Base-by-base conservation (phyloP, 1,140 invertebrate species). In the Hycleus phaleratus region DNA sequence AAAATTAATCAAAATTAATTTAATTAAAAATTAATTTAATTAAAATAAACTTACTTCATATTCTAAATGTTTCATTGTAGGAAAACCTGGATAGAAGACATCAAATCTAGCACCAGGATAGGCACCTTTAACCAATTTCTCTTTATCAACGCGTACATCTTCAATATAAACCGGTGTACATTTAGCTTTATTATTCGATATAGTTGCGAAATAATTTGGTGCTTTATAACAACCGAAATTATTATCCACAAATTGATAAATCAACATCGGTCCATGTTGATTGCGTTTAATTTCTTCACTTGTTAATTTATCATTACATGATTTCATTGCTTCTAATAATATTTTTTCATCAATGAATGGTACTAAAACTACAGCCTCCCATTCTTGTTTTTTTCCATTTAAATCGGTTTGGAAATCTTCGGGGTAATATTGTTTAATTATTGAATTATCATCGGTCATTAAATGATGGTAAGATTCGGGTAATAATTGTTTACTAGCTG, bases 341-440 rank as follows among this genome's bases (percentile, higher is more conserved):
- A 80, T 54, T 51, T 68, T 87, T 80, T 97, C 93, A 62, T 97
- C 87, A 66, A 98, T 98, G 67, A 98, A 97, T 1, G 95, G 95
- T 68, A 98, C 95, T 0, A 98, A 77, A 5, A 98, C 93, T 0
- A 99, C 88, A 24, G 95, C 95, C 75, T 99, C 96, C 95, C 95
- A 99, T 58, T 97, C 93, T 66, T 97, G 90, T 66, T 83, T 83
- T 71, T 99, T 99, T 1, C 94, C 95, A 79, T 99, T 92, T 26
- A 91, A 75, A 78, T 93, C 91, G 0, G 87, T 94, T 65, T 91
- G 80, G 73, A 98, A 98, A 18, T 95, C 79, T 12, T 79, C 68
- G 0, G 96, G 96, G 77, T 96, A 99, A 73, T 89, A 99, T 58
- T 93, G 80, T 11, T 87, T 84, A 48, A 98, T 86, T 0, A 91